phyloP scores from a whole-genome alignment of 2,888 invertebrate species.

The Automeris io region DNA sequence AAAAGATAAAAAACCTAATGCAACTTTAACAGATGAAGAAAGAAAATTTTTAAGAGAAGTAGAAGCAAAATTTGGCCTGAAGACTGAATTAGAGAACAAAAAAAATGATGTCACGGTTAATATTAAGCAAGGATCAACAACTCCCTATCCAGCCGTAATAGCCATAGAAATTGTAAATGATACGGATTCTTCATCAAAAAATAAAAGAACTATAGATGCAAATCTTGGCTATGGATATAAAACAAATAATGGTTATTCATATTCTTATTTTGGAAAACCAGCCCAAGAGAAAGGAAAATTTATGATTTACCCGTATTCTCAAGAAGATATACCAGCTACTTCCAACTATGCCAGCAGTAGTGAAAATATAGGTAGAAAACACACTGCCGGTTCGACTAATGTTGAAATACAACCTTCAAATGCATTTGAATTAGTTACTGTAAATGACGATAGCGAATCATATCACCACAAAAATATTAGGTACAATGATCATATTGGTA shows the following conservation, averaged over 20 bases:
- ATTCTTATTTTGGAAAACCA: conserved; percentile 66
- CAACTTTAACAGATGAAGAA: conserved; percentile 58
- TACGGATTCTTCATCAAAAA: conserved; percentile 67
- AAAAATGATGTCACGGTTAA: conserved; percentile 26
- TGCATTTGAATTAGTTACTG: conserved; percentile 66
- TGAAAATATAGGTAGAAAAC: conserved; percentile 26
- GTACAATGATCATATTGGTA: conserved; percentile 31
- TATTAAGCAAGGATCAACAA: conserved; percentile 19
- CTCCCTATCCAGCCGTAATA: conserved; percentile 72
- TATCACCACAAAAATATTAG: conserved; percentile 33
- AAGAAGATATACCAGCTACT: conserved; percentile 76
- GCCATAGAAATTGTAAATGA: conserved; percentile 80
- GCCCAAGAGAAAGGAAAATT: conserved; percentile 72
- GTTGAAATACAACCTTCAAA: conserved; percentile 78
- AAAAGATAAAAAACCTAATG: conserved; percentile 37
- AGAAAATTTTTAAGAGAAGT: conserved; percentile 64
- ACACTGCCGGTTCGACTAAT: conserved; percentile 36
- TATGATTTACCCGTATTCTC: conserved; percentile 83
- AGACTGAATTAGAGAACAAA: conserved; percentile 39
- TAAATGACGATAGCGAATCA: conserved; percentile 44
- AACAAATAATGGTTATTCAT: conserved; percentile 70
- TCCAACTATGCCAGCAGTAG: conserved; percentile 18
- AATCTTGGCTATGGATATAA: conserved; percentile 83
- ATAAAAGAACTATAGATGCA: conserved; percentile 84
- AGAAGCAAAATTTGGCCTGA: conserved; percentile 66